Conservation (phyloP, 2,113 vertebrate species). For the Mustelus asterias region DNA sequence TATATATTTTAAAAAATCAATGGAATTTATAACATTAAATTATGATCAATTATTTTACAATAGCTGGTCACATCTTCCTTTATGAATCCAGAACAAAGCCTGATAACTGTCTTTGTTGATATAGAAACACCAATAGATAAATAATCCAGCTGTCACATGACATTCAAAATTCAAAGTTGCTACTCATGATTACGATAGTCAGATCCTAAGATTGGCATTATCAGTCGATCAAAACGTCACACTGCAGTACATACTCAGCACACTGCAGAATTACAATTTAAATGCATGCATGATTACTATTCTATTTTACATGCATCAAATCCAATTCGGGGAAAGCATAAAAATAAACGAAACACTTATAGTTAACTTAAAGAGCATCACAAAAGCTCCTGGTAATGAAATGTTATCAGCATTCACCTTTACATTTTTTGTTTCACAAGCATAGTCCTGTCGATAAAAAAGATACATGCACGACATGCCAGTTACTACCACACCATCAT, state of each 20-base stretch:
- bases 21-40: background rate
- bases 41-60: background rate
- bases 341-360: too few species aligned
- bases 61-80: too few species aligned
- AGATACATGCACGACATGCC: constrained; percentile 16
- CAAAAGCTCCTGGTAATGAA: background rate
- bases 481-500: background rate
- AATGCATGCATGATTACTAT: background rate
- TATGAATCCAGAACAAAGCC: background rate
- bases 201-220: constrained; percentile 22
- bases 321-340: background rate
- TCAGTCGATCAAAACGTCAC: constrained; percentile 11
- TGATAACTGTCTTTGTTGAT: background rate
- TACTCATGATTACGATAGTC: constrained; percentile 12
- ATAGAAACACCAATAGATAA: background rate
- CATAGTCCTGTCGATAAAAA: background rate
- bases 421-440: constrained; percentile 13
- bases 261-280: constrained; percentile 23
- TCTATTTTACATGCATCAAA: constrained; percentile 24
- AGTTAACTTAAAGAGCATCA: background rate
- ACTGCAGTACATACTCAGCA: constrained; percentile 1
- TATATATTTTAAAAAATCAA: background rate
- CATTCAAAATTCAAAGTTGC: constrained; percentile 7
- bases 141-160: constrained; percentile 21
- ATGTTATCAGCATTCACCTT: background rate